These are phyloP conservation scores for Odontocolon sp. DNA, from an alignment of 2,888 invertebrate genomes.

Conservation along the genomic window DNA sequence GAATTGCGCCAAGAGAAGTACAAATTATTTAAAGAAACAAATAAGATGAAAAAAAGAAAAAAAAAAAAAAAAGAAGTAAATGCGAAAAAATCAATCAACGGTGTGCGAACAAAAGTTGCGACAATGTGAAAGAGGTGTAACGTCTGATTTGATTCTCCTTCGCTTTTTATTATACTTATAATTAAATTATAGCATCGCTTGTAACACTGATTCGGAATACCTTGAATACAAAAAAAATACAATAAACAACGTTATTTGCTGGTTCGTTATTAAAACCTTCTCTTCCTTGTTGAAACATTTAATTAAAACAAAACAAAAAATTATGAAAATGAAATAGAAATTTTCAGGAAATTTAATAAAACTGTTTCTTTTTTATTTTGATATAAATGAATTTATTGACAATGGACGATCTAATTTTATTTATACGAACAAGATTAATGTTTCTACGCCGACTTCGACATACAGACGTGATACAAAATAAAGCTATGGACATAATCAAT, in stretches of 20 bases:
- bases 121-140: conserved; percentile 74
- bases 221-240: conserved; percentile 73
- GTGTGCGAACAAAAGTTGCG: conserved; percentile 63
- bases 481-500: too few species aligned
- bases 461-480: too few species aligned
- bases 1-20: conserved; percentile 76
- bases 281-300: too few species aligned
- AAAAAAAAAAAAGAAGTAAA: conserved; percentile 57
- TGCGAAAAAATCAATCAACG: conserved; percentile 70
- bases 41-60: conserved; percentile 41
- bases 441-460: too few species aligned
- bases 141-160: conserved; percentile 73
- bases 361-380: too few species aligned
- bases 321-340: too few species aligned
- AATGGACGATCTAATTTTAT: too few species aligned
- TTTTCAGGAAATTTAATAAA: too few species aligned
- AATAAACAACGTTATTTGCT: conserved; percentile 72
- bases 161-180: conserved; percentile 73
- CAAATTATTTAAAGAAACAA: conserved; percentile 71
- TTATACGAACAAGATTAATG: too few species aligned
- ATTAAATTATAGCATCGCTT: conserved; percentile 74
- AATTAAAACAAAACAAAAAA: too few species aligned
- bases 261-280: conserved; percentile 47
- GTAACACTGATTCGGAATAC: conserved; percentile 73
- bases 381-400: too few species aligned